Evolutionary conservation across 2,888 invertebrate genomes (phyloP), one percentile per base, ranked within the genome.

Genomic region (Seira ritae): DNA sequence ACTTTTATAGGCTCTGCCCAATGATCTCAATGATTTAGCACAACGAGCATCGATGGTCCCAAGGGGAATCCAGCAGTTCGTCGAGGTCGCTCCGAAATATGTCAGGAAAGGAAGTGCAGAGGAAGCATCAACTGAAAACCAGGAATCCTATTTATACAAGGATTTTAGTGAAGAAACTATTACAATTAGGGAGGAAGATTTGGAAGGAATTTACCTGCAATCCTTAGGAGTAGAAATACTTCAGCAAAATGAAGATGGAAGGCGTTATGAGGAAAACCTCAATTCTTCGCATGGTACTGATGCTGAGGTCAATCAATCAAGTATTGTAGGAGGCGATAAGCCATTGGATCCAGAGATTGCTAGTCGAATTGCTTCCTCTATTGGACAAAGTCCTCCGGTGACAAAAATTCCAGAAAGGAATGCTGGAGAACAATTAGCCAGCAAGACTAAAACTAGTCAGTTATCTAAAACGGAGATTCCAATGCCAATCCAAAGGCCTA

Each of bases 21-120:
- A 74, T 19, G 85, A 86, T 80, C 23, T 84, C 4, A 50, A 72
- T 17, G 79, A 89, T 76, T 10, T 85, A 8, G 22, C 93, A 1
- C 94, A 95, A 89, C 92, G 95, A 88, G 92, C 94, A 3, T 92
- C 92, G 87, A 94, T 95, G 67, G 94, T 96, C 20, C 92, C 93
- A 62, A 93, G 94, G 89, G 96, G 96, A 31, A 90, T 96, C 66
- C 92, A 92, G 86, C 93, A 94, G 86, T 94, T 94, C 88, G 89
- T 92, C 0, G 37, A 60, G 1, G 71, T 80, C 1, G 87, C 87
- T 42, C 78, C 85, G 0, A 74, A 76, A 15, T 75, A 87, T 65
- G 4, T 84, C 0, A 65, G 82, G 2, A 24, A 42, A 50, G 50
- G 60, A 4, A 66, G 50, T 46, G 3, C 10, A 22, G 50, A n/a